Evolutionary conservation across 1,140 invertebrate genomes (phyloP), one percentile per base, ranked within the genome.

Genomic region (Ganaspis sp.): DNA sequence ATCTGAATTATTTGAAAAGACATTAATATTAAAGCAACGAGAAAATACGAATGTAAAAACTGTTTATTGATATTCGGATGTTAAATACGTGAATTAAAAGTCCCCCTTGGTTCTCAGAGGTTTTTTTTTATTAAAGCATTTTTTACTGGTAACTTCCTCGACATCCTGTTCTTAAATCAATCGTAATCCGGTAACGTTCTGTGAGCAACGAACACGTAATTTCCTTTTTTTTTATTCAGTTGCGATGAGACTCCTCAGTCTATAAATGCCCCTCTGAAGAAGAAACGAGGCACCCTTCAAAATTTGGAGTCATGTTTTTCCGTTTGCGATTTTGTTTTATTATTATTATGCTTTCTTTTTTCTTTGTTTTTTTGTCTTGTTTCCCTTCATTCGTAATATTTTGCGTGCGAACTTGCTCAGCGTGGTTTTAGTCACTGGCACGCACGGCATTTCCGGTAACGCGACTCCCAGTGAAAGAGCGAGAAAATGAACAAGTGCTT

Each of bases 401-500:
- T 78, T 75, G 79, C 80, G 80, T 76, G 53, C 49, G 72, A 81
- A 74, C 79, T 83, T 79, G 77, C 81, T 79, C 77, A 70, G 76
- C 64, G 71, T 75, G 77, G 77, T 84, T 83, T 86, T 84, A 79
- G 80, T 85, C 81, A 72, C 69, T 78, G 87, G 87, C 87, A 90
- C 85, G 85, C 86, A 81, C 78, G 86, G 87, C 80, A 87, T 89
- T 90, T 90, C 88, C 87, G 88, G 87, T 87, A 89, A 89, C 76
- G 84, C 80, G 83, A 87, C 83, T 83, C 87, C 84, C 81, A 74
- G 71, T 75, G 72, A 84, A 75, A 77, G 76, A 83, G 77, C 74
- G 78, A 72, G 78, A 77, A 83, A 82, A 76, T 78, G 70, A 74
- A 81, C 79, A 83, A 83, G 81, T 83, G 82, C 81, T 80, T 81